Evolutionary conservation across 2,797 vertebrate genomes (phyloP).

Genomic region (Rhodeus uyekii): DNA sequence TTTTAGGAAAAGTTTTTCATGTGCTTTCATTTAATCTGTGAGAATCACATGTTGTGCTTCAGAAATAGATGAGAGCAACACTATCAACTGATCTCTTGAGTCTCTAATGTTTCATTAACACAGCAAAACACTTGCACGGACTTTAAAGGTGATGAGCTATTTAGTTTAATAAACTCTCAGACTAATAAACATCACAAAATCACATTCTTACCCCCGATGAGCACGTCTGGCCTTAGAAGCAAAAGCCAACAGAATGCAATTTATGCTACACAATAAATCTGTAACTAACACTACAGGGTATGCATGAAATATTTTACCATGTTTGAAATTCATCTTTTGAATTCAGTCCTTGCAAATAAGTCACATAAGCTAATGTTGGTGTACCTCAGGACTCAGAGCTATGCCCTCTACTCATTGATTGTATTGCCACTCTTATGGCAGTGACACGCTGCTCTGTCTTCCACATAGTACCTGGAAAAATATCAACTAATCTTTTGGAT

Average conservation of each 20-base stretch:
- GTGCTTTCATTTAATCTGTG: background rate
- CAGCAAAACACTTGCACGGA: conserved; percentile 20
- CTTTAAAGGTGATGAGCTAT: conserved; percentile 35
- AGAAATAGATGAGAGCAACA: conserved; percentile 2
- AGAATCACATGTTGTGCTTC: background rate
- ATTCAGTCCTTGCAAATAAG: background rate
- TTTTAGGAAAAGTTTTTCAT: background rate
- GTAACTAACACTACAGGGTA: background rate
- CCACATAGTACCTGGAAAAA: background rate
- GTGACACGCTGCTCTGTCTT: background rate
- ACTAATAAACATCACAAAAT: conserved; percentile 30
- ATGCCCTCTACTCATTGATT: background rate
- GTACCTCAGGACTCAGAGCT: background rate
- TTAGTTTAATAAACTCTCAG: conserved; percentile 39
- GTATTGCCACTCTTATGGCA: background rate
- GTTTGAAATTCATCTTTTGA: background rate
- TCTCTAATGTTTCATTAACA: conserved; percentile 36
- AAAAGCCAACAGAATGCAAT: background rate
- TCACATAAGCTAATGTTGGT: background rate
- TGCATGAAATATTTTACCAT: background rate
- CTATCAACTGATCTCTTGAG: conserved; percentile 1
- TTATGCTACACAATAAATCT: background rate
- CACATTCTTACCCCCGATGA: conserved; percentile 15
- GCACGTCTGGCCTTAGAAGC: background rate
- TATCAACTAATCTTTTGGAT: background rate